Conservation (phyloP, 2,113 vertebrate species). For the Macquaria australasica region DNA sequence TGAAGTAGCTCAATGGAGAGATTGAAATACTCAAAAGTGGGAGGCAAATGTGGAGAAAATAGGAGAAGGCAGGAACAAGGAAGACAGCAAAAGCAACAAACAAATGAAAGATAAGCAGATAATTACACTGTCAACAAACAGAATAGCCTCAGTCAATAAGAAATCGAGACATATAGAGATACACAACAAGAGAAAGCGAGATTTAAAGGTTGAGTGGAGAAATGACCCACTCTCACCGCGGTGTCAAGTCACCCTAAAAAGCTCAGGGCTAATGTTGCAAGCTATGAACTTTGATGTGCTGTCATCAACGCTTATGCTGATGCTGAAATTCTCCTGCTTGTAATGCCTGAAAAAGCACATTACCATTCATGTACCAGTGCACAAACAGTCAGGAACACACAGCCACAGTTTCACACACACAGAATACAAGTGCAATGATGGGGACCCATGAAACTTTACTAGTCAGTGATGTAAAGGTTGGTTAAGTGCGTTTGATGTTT, state of each 20-base stretch:
- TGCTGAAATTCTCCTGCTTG: constrained; percentile 3
- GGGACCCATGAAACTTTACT: neutral
- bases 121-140: constrained; percentile 1
- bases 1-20: neutral
- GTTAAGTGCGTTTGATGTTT: neutral
- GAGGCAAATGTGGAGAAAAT: neutral
- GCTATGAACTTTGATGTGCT: constrained; percentile 40
- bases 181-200: neutral
- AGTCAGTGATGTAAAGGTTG: neutral
- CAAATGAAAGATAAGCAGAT: neutral
- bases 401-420: constrained; percentile 3
- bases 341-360: constrained; percentile 13
- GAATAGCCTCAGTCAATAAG: constrained; percentile 2
- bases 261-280: constrained; percentile 31
- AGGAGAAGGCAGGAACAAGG: neutral
- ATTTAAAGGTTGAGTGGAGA: constrained; percentile 1
- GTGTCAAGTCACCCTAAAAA: constrained; percentile 11
- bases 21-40: neutral
- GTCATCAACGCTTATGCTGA: constrained; percentile 38
- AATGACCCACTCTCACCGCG: neutral
- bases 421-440: neutral
- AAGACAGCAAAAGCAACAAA: too few species aligned
- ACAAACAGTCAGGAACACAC: constrained; percentile 17
- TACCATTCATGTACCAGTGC: neutral
- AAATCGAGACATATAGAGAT: too few species aligned